phyloP scores from a whole-genome alignment of 2,888 invertebrate genomes.

The Siphlonurus alternatus region DNA sequence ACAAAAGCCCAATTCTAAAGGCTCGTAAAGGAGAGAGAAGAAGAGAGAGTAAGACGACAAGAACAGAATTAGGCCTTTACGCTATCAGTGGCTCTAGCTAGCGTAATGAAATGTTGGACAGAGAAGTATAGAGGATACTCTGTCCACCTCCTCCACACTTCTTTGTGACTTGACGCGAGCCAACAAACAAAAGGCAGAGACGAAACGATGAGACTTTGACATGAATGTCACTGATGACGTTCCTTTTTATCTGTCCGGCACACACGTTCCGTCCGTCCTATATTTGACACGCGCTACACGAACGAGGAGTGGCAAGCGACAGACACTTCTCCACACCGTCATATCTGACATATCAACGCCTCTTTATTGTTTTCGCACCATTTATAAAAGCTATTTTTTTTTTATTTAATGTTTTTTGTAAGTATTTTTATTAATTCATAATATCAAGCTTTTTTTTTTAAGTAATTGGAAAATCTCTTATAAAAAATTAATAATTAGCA shows the following conservation, averaged over 20 bases:
- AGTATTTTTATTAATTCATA: too few species aligned
- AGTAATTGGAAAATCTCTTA: background rate
- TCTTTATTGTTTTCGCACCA: background rate
- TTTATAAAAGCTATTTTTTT: too few species aligned
- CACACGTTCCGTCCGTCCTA: background rate
- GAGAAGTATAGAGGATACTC: background rate
- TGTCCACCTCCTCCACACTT: background rate
- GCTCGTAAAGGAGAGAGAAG: background rate
- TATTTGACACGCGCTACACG: background rate
- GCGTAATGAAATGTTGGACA: background rate
- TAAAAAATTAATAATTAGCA: background rate
- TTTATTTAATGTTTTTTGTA: too few species aligned
- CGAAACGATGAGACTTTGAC: background rate
- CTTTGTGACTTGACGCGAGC: background rate
- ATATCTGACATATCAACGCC: background rate
- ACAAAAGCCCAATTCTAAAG: background rate
- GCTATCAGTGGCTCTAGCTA: background rate
- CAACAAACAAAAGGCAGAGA: background rate
- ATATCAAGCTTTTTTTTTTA: background rate
- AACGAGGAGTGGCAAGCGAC: too few species aligned
- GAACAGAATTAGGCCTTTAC: background rate
- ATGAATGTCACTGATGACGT: background rate
- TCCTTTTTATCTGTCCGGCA: background rate
- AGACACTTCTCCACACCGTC: too few species aligned
- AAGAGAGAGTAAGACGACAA: background rate